Evolutionary conservation across 2,113 vertebrate genomes (phyloP).

Genomic region (Pseudopodoces humilis): DNA sequence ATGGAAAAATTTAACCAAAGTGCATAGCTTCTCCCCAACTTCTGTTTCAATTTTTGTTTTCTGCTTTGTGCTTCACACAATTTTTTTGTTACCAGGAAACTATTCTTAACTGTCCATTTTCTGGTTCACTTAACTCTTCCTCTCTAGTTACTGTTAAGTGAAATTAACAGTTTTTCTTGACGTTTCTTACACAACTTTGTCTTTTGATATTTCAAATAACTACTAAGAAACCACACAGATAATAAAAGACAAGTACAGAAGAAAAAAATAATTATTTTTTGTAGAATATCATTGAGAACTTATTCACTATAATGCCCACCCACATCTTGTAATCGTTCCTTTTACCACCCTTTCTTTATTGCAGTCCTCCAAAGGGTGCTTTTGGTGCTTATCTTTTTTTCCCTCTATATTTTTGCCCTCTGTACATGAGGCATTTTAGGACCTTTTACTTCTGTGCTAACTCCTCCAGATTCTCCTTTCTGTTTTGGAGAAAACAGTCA

Average conservation of each 20-base stretch:
- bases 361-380: neutral
- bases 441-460: neutral
- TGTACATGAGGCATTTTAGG: neutral
- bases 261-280: neutral
- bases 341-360: neutral
- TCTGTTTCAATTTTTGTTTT: constrained; percentile 59
- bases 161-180: neutral
- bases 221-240: neutral
- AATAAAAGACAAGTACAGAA: neutral
- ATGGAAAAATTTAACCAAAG: constrained; percentile 68
- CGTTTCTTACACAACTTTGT: neutral
- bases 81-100: constrained; percentile 44
- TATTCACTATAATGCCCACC: neutral
- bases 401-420: neutral
- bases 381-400: neutral
- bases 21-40: constrained; percentile 16
- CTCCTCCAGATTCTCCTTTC: neutral
- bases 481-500: neutral
- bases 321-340: neutral
- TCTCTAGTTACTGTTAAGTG: neutral
- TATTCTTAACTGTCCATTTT: constrained; percentile 34
- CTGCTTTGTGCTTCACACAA: neutral
- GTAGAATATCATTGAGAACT: neutral
- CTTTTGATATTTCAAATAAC: neutral
- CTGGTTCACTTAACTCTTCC: constrained; percentile 45